Evolutionary conservation across 2,797 vertebrate species (phyloP).

Genomic region (Poeciliopsis paucimaculata): DNA sequence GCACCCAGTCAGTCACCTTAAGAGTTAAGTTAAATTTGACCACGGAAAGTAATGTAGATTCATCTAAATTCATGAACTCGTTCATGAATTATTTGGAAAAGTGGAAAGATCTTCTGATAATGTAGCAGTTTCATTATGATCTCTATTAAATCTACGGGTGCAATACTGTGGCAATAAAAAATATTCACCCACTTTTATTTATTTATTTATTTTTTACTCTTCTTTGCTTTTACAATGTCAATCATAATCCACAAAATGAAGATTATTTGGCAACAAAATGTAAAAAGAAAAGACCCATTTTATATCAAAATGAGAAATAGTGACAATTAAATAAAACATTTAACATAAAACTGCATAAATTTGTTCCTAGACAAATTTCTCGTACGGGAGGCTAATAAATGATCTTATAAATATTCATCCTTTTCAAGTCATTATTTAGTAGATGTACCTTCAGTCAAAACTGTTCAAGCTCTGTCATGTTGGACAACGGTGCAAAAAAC

Average conservation of each 20-base stretch:
- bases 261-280: background rate
- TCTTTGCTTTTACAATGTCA: background rate
- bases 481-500: background rate
- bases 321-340: background rate
- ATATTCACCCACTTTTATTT: background rate
- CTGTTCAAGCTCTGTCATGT: no score
- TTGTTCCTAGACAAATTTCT: no score
- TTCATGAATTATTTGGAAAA: background rate
- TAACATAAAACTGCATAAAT: background rate
- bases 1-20: slow-evolving; percentile 26
- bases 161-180: background rate
- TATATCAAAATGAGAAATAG: background rate
- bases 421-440: no score
- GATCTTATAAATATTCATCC: no score
- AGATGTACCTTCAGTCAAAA: no score
- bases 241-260: background rate
- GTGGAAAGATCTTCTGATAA: background rate
- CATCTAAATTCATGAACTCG: background rate
- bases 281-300: background rate
- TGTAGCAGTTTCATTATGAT: background rate
- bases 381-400: no score
- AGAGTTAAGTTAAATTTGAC: slow-evolving; percentile 14
- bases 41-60: slow-evolving; percentile 12
- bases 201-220: no score
- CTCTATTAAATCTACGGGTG: background rate